Evolutionary conservation across 2,888 invertebrate species (phyloP), one percentile per base, ranked within the genome.

Genomic region (Odontomyia ornata): DNA sequence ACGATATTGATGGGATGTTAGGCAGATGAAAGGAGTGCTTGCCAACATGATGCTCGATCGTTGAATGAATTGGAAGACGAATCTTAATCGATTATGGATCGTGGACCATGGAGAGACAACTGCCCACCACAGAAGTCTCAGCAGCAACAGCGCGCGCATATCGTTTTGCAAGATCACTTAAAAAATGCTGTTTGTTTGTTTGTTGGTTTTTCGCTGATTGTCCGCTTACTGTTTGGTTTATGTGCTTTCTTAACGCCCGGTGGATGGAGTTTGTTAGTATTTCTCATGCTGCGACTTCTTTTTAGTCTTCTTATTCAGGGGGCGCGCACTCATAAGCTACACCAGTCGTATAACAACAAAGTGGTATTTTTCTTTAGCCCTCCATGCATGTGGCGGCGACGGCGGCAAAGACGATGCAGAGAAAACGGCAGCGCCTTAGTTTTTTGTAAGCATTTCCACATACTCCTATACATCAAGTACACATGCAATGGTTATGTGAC

Each of bases 401-500:
- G 36, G 9, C 36, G 36, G 15, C 25, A 13, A 21, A n/a, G 30
- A n/a, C n/a, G n/a, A n/a, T n/a, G n/a, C n/a, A 30, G 30, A 47
- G 47, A 30, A 69, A 69, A 30, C 46, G 30, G 69, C 69, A 15
- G 27, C 69, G 69, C 27, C 30, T 43, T 69, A 47, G 69, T 46
- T 46, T 65, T 69, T 47, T 47, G 46, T 47, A n/a, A 46, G 25
- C 23, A 60, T 21, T 60, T 4, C 23, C 60, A 60, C 60, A 60
- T 18, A 60, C 25, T n/a, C 9, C 30, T 7, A 36, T 30, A 64
- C 64, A 64, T 64, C 18, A 47, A 69, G 46, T 69, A 69, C 69
- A 69, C 71, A 71, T 71, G 71, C 46, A 9, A 71, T 52, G 15
- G 27, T 23, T 72, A 36, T 36, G 28, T 27, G 28, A 64, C 75